Evolutionary conservation across 2,888 invertebrate genomes (phyloP).

Genomic region (Eupeodes latifasciatus): DNA sequence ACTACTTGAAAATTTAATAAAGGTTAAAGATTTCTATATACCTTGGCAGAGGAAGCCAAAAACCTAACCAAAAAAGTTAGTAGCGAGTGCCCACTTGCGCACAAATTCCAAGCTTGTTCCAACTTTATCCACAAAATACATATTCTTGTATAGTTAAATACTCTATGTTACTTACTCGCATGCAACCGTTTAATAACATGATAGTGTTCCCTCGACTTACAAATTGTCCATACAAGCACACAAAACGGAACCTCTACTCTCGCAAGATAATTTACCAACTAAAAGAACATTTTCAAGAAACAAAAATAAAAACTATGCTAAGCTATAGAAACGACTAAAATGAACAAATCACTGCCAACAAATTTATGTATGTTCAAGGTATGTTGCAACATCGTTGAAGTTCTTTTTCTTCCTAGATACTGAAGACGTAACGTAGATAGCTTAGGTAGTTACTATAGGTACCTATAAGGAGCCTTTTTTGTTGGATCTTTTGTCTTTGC

Average conservation of each 20-base stretch:
- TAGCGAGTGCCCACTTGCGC: conserved; percentile 12
- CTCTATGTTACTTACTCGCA: conserved; percentile 15
- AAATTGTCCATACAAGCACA: conserved; percentile 64
- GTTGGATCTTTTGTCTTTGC: conserved; percentile 48
- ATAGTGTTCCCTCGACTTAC: conserved; percentile 35
- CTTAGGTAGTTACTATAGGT: too few relatives aligned
- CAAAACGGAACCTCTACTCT: conserved; percentile 55
- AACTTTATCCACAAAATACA: neutral
- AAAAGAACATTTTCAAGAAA: conserved; percentile 4
- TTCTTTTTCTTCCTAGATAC: conserved; percentile 36
- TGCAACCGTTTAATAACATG: conserved; percentile 68
- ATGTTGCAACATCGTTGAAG: conserved; percentile 73
- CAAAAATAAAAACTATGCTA: conserved; percentile 6
- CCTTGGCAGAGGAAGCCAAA: neutral
- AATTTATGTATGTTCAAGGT: conserved; percentile 74
- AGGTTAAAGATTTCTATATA: neutral
- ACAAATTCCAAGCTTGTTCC: conserved; percentile 61
- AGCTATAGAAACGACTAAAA: conserved; percentile 43
- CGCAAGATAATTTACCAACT: conserved; percentile 54
- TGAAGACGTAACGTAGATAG: too few relatives aligned
- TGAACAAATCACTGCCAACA: conserved; percentile 74
- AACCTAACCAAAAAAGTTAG: neutral
- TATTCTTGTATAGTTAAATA: too few relatives aligned
- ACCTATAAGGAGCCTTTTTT: neutral
- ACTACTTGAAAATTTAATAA: conserved; percentile 41